These are phyloP conservation scores for Phthorimaea operculella DNA, from an alignment of 1,140 invertebrate species.

Conservation along the genomic window DNA sequence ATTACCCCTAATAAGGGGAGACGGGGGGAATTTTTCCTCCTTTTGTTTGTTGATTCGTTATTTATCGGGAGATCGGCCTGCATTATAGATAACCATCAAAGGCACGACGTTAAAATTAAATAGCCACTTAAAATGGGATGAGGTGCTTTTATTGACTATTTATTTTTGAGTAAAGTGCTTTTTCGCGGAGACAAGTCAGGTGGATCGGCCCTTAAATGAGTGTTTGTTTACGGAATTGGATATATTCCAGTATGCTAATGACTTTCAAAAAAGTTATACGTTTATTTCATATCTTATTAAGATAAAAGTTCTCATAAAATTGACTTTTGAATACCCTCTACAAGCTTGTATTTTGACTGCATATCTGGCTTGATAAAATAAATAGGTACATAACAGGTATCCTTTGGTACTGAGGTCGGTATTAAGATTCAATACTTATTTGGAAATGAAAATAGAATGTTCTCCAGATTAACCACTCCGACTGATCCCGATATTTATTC, in stretches of 20 bases:
- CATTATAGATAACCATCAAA: conserved; percentile 52
- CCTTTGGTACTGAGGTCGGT: too few species aligned
- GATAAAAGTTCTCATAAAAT: too few species aligned
- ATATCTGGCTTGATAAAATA: too few species aligned
- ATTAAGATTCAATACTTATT: too few species aligned
- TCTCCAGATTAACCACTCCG: background rate
- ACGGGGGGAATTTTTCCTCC: conserved; percentile 21
- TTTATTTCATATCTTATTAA: too few species aligned
- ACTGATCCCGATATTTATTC: conserved; percentile 40
- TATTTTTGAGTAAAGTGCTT: background rate
- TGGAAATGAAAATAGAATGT: background rate
- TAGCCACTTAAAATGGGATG: conserved; percentile 17
- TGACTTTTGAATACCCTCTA: too few species aligned
- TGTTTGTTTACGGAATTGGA: too few species aligned
- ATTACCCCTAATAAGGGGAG: background rate
- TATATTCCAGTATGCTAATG: too few species aligned
- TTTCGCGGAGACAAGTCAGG: background rate
- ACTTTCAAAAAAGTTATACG: too few species aligned
- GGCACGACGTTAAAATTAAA: conserved; percentile 47
- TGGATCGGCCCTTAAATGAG: background rate
- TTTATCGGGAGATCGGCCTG: conserved; percentile 52
- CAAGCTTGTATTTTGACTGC: too few species aligned
- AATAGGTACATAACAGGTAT: too few species aligned
- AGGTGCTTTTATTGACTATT: conserved; percentile 18
- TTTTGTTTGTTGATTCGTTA: conserved; percentile 53